phyloP scores from a whole-genome alignment of 2,113 vertebrate genomes.

The Nannospalax galili region DNA sequence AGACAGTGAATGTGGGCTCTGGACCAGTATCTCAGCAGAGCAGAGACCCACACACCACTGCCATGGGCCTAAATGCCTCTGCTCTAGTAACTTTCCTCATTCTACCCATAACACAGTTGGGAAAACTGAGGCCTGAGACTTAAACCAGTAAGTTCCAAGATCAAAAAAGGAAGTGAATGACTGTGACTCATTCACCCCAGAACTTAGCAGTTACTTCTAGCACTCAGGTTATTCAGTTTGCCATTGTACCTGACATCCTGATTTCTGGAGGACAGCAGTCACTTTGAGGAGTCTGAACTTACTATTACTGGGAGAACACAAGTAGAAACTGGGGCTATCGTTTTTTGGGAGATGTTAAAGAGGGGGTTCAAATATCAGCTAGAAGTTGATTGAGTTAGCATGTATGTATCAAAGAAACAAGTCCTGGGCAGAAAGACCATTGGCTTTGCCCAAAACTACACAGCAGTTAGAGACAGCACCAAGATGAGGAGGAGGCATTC shows the following conservation, averaged over 20 bases:
- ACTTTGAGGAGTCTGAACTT: not conserved
- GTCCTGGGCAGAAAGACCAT: not conserved
- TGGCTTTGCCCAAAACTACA: not conserved
- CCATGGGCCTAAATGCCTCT: not conserved
- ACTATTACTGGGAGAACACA: not conserved
- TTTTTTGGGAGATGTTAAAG: not conserved
- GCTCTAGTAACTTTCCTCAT: not conserved
- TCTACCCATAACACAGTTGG: not conserved
- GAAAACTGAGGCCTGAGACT: not conserved
- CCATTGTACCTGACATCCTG: not conserved
- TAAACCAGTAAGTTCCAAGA: not conserved
- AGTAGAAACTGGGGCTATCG: not conserved
- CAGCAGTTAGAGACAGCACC: not conserved
- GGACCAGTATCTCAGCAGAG: not conserved
- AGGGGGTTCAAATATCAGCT: not conserved
- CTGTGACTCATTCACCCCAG: not conserved
- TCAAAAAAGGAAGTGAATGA: not conserved
- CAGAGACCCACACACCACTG: not conserved
- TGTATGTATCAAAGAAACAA: not conserved
- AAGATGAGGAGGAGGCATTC: not conserved
- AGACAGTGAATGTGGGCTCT: conserved; percentile 57
- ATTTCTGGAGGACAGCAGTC: not conserved
- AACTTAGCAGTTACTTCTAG: not conserved
- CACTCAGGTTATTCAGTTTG: not conserved
- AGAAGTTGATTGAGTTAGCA: not conserved